Conservation (phyloP, 2,888 invertebrate genomes). For the Loripinus fragilis region DNA sequence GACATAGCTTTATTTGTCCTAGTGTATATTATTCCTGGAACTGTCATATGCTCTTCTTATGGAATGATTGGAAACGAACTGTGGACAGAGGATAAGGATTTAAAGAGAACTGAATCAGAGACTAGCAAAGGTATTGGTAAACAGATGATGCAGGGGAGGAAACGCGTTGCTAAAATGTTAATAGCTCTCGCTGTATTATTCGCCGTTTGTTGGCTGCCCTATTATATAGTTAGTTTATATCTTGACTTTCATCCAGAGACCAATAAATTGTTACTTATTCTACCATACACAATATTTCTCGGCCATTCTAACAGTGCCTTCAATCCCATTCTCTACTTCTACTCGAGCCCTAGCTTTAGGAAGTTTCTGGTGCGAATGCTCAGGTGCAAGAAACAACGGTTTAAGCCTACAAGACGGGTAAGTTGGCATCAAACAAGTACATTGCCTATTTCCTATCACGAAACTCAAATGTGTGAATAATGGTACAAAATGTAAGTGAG, state of each 20-base stretch:
- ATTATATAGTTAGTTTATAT: slow-evolving; percentile 88
- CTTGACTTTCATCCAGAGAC: slow-evolving; percentile 85
- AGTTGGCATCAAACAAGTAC: not conserved
- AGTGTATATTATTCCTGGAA: slow-evolving; percentile 90
- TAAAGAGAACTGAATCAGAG: slow-evolving; percentile 73
- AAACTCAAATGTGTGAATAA: too few species aligned
- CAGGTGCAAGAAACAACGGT: slow-evolving; percentile 59
- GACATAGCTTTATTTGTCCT: slow-evolving; percentile 89
- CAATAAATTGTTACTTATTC: slow-evolving; percentile 81
- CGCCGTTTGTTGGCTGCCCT: slow-evolving; percentile 91
- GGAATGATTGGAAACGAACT: slow-evolving; percentile 85
- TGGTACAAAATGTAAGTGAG: too few species aligned
- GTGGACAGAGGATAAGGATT: slow-evolving; percentile 69
- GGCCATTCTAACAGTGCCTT: slow-evolving; percentile 91
- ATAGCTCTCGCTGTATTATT: slow-evolving; percentile 90
- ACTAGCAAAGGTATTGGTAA: slow-evolving; percentile 67
- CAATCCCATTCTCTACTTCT: slow-evolving; percentile 90
- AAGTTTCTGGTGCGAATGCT: slow-evolving; percentile 85
- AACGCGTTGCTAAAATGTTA: slow-evolving; percentile 90
- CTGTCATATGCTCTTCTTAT: slow-evolving; percentile 83
- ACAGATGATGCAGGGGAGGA: slow-evolving; percentile 87
- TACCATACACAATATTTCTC: slow-evolving; percentile 88
- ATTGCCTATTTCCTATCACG: too few species aligned
- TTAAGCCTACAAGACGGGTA: slow-evolving; percentile 51
- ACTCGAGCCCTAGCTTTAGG: slow-evolving; percentile 90